Evolutionary conservation across 1,140 invertebrate genomes (phyloP), one percentile per base, ranked within the genome.

Genomic region (Phthorimaea operculella): DNA sequence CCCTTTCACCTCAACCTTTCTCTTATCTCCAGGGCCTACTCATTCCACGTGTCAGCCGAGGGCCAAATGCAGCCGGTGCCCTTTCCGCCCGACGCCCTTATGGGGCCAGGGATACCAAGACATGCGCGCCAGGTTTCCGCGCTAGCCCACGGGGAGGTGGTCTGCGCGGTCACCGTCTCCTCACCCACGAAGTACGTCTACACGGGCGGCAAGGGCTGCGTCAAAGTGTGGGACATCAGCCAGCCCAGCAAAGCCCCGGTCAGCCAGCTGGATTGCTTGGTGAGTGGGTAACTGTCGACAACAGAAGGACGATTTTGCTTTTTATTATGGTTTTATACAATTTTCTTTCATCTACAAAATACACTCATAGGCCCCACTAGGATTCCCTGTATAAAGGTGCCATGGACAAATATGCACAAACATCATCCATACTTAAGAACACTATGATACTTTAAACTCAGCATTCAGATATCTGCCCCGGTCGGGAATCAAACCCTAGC

Each of bases 161-260:
- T 92, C 85, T 99, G 87, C 92, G 98, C 92, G 86, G 98, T 88
- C 85, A 99, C 86, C 87, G 98, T 89, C 89, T 99, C 88, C 58
- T 97, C 97, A 86, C 96, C 96, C 52, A 98, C 96, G 52, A 94
- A 96, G 84, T 96, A 97, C 84, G 96, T 99, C 16, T 99, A 98
- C 85, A 99, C 97, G 9, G 97, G 97, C 17, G 97, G 97, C 58
- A 99, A 99, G 86, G 96, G 97, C 55, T 98, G 96, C 87, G 97
- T 99, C 54, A 99, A 98, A 87, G 95, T 98, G 42, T 94, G 92
- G 93, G 92, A 94, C 80, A 93, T 98, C 74, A 93, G 92, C 78
- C 94, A 96, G 76, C 92, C 94, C 21, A 91, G 90, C 52, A 91
- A 90, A 60, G 94, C 95, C 70, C 95, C 90, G 76, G 79, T 83